These are phyloP conservation scores for Ceratina japonica DNA, from an alignment of 1,140 invertebrate species.

Conservation along the genomic window DNA sequence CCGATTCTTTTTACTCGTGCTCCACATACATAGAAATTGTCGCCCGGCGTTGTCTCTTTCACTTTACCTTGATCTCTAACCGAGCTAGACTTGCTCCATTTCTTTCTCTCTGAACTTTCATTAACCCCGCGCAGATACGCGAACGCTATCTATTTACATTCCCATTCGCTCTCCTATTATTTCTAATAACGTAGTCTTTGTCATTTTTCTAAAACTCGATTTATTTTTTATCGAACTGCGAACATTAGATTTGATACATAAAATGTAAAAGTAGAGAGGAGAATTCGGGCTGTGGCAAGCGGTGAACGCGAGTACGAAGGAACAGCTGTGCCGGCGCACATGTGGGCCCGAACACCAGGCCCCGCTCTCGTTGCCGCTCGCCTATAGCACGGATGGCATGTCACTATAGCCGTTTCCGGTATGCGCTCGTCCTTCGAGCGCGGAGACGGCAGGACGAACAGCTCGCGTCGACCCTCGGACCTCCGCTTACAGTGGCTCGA, in stretches of 20 bases:
- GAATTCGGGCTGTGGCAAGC: neutral
- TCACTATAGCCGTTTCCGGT: slow-evolving; percentile 56
- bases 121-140: neutral
- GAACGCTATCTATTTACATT: too few relatives aligned
- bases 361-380: slow-evolving; percentile 34
- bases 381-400: slow-evolving; percentile 23
- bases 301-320: neutral
- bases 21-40: slow-evolving; percentile 14
- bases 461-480: neutral
- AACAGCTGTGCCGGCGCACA: slow-evolving; percentile 43
- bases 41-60: slow-evolving; percentile 38
- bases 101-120: neutral
- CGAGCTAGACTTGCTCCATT: neutral
- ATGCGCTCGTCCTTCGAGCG: slow-evolving; percentile 47
- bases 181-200: too few relatives aligned
- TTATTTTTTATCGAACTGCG: too few relatives aligned
- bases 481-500: neutral
- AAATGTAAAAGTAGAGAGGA: neutral
- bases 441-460: slow-evolving; percentile 20
- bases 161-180: neutral
- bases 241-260: too few relatives aligned
- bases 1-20: slow-evolving; percentile 14
- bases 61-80: slow-evolving; percentile 40
- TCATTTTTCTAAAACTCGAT: too few relatives aligned
- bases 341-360: slow-evolving; percentile 49